Evolutionary conservation across 2,113 vertebrate genomes (phyloP).

Genomic region (Gallinago jamesoni): DNA sequence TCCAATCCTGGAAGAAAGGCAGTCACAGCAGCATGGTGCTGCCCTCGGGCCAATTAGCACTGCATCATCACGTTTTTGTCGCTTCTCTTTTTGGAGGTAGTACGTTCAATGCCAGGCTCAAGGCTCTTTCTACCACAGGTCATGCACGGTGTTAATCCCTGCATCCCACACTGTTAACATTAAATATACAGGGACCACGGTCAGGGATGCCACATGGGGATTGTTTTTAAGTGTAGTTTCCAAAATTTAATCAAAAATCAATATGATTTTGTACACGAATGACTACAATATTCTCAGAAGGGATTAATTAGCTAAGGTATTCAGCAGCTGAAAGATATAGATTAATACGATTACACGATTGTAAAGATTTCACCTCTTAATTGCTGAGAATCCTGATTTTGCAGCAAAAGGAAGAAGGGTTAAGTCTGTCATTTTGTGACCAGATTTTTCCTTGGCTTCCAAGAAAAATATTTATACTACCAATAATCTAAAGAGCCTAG

Average conservation of each 20-base stretch:
- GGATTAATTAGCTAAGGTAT: not conserved
- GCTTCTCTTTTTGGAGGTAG: not conserved
- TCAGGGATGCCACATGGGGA: not conserved
- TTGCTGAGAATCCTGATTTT: not conserved
- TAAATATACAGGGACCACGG: not conserved
- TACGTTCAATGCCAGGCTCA: not conserved
- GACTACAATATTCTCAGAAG: not conserved
- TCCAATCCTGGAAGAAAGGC: not conserved
- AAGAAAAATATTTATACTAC: not conserved
- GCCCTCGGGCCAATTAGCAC: not conserved
- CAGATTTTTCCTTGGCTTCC: not conserved
- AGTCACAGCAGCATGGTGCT: not conserved
- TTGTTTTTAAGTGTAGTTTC: not conserved
- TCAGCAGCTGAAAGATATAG: not conserved
- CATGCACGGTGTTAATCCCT: not conserved
- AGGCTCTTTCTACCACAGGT: not conserved
- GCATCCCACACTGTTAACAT: too few relatives aligned
- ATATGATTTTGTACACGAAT: not conserved
- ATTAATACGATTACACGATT: not conserved
- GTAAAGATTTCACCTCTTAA: not conserved
- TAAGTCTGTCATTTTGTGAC: not conserved
- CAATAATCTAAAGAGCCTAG: not conserved
- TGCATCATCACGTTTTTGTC: not conserved
- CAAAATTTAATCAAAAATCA: not conserved
- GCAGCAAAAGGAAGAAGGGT: not conserved